Percentiles rank a stretch among this genome's conserved stretches.
phyloP scores from a whole-genome alignment of 2,888 invertebrate genomes.

The Tipula lateralis region DNA sequence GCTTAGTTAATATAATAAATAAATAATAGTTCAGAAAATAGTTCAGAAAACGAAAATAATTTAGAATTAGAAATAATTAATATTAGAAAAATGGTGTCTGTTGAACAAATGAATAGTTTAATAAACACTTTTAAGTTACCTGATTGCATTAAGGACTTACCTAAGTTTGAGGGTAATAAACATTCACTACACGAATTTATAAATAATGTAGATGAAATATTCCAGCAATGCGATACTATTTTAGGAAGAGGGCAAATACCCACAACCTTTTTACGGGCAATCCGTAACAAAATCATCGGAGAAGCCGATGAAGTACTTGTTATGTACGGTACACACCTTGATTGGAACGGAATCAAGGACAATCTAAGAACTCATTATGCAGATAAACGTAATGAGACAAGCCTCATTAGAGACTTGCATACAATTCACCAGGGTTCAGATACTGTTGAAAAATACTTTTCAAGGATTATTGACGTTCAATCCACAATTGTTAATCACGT shows the following conservation, averaged over 20 bases:
- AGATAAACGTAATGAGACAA: no score
- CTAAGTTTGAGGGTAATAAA: background rate
- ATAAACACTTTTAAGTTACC: background rate
- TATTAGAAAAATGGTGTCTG: background rate
- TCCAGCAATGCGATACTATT: background rate
- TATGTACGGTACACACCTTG: no score
- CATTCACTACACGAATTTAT: background rate
- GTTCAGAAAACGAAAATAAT: background rate
- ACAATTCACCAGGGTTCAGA: background rate
- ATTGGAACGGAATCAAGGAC: no score
- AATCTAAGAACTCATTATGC: no score
- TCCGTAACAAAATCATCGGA: background rate
- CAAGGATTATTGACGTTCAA: background rate
- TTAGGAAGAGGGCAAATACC: background rate
- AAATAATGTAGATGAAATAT: background rate
- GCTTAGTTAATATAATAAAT: background rate
- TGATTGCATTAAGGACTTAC: background rate
- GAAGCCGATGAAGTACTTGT: no score
- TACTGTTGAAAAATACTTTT: background rate
- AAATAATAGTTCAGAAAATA: background rate
- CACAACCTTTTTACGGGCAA: background rate
- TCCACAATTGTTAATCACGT: background rate
- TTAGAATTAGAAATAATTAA: background rate
- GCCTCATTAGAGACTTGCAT: background rate
- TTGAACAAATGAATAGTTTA: background rate